Evolutionary conservation across 2,888 invertebrate genomes (phyloP), one percentile per base, ranked within the genome.

Genomic region (Morpho helenor): DNA sequence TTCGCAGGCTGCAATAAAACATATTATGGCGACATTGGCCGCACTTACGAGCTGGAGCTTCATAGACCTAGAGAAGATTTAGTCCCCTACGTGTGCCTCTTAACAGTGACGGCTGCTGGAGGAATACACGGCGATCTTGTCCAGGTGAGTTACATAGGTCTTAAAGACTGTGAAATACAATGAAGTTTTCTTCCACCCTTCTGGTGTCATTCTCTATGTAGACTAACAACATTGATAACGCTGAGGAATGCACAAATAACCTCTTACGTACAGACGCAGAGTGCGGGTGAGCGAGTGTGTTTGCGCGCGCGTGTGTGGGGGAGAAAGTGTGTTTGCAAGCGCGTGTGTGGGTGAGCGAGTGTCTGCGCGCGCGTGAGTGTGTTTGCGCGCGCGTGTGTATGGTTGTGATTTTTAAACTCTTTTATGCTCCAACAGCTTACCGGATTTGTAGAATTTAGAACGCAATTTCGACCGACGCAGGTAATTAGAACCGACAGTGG

Each of bases 11-110:
- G 97, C 89, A 97, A 97, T 87, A 94, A 95, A 75, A 97, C 98
- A 5, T 97, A 97, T 84, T 96, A 95, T 71, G 97, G 97, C 1
- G 96, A 97, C 75, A 94, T 96, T 56, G 97, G 96, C 7, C 94
- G 95, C 72, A 97, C 97, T 1, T 97, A 97, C 80, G 94, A 96
- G 70, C 77, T 97, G 83, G 96, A 96, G 76, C 91, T 97, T 54
- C 96, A 96, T 80, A 93, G 96, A 62, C 97, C 97, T 23, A 94
- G 95, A 69, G 96, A 96, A 84, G 96, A 96, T 76, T 93, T 95
- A 75, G 94, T 97, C 71, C 97, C 97, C 22, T 97, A 96, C 84
- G 93, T 96, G 68, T 97, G 97, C 83, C 93, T 95, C 68, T 92
- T 98, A 67, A 97, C 96, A 60, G 96, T 97, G 78, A 95, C 94